A percentile compares a stretch with the other conserved stretches of the same genome.
Conservation (phyloP, 2,888 invertebrate genomes). For the Priocnemis perturbator region DNA sequence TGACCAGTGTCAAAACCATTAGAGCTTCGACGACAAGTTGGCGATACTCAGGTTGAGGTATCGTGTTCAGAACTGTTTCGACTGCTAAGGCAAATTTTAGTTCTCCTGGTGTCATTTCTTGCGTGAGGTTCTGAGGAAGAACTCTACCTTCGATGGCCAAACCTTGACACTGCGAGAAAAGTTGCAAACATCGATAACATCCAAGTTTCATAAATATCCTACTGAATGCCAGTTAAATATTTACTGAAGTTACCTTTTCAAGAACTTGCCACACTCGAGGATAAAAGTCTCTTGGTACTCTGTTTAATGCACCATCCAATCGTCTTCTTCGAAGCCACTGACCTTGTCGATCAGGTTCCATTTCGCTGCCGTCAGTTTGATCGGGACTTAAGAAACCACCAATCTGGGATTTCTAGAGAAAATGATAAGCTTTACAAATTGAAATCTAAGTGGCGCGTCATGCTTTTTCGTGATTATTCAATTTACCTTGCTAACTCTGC, state of each 20-base stretch:
- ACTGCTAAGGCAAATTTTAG: constrained; percentile 98
- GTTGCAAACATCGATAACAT: constrained; percentile 1
- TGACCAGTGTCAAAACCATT: constrained; percentile 95
- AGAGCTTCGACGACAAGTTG: constrained; percentile 97
- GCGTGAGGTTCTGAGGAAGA: constrained; percentile 93
- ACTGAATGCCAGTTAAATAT: background rate
- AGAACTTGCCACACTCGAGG: constrained; percentile 94
- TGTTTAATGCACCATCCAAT: constrained; percentile 96
- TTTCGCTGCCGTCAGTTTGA: constrained; percentile 69
- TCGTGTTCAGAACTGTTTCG: constrained; percentile 96
- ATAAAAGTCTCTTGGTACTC: constrained; percentile 98
- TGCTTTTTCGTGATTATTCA: background rate
- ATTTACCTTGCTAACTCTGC: constrained; percentile 88
- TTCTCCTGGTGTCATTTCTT: constrained; percentile 99
- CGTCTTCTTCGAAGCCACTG: constrained; percentile 97
- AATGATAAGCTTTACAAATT: constrained; percentile 12
- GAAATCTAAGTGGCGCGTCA: constrained; percentile 7
- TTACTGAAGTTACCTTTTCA: constrained; percentile 81
- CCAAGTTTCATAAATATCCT: background rate
- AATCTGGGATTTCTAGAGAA: constrained; percentile 77
- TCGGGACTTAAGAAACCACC: constrained; percentile 75
- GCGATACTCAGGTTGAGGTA: constrained; percentile 98
- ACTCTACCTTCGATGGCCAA: constrained; percentile 94
- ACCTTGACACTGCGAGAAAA: constrained; percentile 87
- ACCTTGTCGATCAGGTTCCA: constrained; percentile 90